Evolutionary conservation across 2,888 invertebrate genomes (phyloP), one percentile per base, ranked within the genome.

Genomic region (Drosophila paucipuncta): DNA sequence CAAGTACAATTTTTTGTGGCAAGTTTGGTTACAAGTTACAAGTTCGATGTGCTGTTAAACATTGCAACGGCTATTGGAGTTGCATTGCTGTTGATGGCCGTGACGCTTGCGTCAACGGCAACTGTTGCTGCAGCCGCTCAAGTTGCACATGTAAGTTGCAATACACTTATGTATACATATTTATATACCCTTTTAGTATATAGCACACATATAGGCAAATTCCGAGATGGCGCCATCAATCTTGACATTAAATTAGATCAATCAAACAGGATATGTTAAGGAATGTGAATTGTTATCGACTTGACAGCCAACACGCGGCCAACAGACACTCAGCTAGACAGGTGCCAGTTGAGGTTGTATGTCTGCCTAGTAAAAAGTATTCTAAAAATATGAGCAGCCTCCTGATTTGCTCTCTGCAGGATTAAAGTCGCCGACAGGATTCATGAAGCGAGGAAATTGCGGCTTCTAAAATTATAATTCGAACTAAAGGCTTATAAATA

Each of bases 81-180:
- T 64, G 66, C 64, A 28, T 53, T 53, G 52, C 52, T 33, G 68
- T 72, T 70, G 41, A 73, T 72, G 78, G 82, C 77, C 74, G 72
- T 74, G 69, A 65, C 78, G 79, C 73, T 69, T 71, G 71, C 66
- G 71, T 73, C 60, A 31, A 67, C 59, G 68, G 83, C 89, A 86
- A 89, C 86, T 86, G 89, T 86, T 89, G 90, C 89, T 88, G 80
- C 80, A 78, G 81, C 72, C 63, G 72, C 68, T 55, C 61, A 73
- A 72, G 18, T 67, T 71, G 53, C 76, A 66, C 80, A 78, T 64
- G 87, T 87, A 89, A 87, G 87, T 87, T 68, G 53, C 41, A 79
- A 69, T 57, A 68, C 35, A 53, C 47, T 67, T 50, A 52, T 10
- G 37, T 9, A 43, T 10, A 37, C 30, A 53, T 0, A 35, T n/a